These are phyloP conservation scores for Aegotheles bennettii DNA, from an alignment of 2,113 vertebrate genomes.

Conservation along the genomic window DNA sequence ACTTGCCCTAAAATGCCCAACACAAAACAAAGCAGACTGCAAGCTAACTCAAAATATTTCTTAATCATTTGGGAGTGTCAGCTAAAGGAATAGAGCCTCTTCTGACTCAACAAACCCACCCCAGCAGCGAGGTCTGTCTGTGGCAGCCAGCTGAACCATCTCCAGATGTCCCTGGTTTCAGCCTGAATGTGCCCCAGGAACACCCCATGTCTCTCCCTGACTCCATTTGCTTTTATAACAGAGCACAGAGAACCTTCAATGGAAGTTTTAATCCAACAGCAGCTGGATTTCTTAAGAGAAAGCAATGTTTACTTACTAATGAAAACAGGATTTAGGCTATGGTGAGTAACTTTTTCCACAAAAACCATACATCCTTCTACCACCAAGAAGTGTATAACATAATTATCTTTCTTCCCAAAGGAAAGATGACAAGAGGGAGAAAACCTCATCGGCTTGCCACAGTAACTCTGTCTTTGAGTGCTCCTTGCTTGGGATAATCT, in stretches of 20 bases:
- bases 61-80: not conserved
- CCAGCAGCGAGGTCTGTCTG: not conserved
- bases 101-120: not conserved
- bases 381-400: not conserved
- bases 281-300: constrained; percentile 31
- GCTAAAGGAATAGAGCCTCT: not conserved
- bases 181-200: accelerated
- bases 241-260: not conserved
- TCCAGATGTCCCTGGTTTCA: not conserved
- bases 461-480: not conserved
- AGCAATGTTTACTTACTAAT: not conserved
- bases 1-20: accelerated
- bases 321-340: not conserved
- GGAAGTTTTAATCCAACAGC: constrained; percentile 11
- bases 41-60: not conserved
- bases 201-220: not conserved
- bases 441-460: not conserved
- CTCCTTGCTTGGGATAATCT: not conserved
- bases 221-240: not conserved
- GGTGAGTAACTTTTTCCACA: constrained; percentile 47
- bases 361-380: not conserved
- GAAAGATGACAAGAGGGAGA: not conserved
- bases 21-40: not conserved
- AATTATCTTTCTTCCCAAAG: constrained; percentile 2
- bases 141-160: not conserved